These are phyloP conservation scores for Dallia pectoralis DNA, from an alignment of 2,797 vertebrate genomes.

Conservation along the genomic window DNA sequence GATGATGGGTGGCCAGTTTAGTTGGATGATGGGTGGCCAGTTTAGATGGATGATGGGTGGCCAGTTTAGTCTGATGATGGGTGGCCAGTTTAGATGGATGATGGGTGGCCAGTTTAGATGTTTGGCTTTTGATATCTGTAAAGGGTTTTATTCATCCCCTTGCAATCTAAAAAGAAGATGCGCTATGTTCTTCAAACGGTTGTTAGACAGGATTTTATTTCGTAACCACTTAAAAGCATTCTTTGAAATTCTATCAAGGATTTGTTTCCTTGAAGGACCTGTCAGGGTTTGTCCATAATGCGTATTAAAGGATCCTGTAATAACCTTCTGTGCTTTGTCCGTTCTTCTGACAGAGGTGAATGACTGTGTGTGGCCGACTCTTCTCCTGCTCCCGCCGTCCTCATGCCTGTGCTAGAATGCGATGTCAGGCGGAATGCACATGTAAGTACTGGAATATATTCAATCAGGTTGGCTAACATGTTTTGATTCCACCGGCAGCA, in stretches of 20 bases:
- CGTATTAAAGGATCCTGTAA: neutral
- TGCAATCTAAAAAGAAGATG: too few species aligned
- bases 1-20: neutral
- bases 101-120: neutral
- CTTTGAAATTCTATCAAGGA: too few species aligned
- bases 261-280: too few species aligned
- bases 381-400: neutral
- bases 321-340: neutral
- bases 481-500: too few species aligned
- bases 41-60: neutral
- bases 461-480: too few species aligned
- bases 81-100: too few species aligned
- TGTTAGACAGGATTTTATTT: too few species aligned
- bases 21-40: neutral
- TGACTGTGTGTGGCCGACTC: neutral
- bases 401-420: constrained; percentile 11
- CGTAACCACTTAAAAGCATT: too few species aligned
- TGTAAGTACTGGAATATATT: neutral
- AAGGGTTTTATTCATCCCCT: neutral
- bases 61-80: neutral
- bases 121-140: neutral
- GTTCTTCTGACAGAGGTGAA: neutral
- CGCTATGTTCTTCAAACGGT: too few species aligned
- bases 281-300: too few species aligned
- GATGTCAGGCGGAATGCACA: neutral